Evolutionary conservation across 2,797 vertebrate species (phyloP).

Genomic region (Denticeps clupeoides): DNA sequence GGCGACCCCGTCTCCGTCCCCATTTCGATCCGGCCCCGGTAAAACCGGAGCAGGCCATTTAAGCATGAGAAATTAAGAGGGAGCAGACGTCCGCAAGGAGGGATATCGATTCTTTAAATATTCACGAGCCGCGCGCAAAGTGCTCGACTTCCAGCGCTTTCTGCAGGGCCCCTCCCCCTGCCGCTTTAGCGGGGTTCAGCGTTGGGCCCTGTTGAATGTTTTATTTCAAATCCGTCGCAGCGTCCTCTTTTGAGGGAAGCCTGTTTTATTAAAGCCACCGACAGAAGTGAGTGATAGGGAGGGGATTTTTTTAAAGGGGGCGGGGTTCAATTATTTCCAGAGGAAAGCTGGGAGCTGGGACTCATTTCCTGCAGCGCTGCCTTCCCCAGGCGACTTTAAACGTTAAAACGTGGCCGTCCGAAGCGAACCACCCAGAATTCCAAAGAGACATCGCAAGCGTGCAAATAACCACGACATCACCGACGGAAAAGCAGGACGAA

Average conservation of each 20-base stretch:
- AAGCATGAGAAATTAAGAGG: constrained; percentile 21
- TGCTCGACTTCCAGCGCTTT: constrained; percentile 29
- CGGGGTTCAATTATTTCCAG: not conserved
- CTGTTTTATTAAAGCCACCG: constrained; percentile 31
- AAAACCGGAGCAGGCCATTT: constrained; percentile 20
- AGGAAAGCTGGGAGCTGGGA: not conserved
- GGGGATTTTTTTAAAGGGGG: constrained; percentile 1
- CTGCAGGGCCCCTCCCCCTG: constrained; percentile 39
- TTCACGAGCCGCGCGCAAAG: constrained; percentile 27
- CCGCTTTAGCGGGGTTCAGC: constrained; percentile 18
- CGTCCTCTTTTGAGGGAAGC: constrained; percentile 8
- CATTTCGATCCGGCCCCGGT: constrained; percentile 13
- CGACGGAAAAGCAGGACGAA: no score
- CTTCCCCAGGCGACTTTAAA: no score
- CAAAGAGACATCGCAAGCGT: no score
- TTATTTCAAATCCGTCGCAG: constrained; percentile 12
- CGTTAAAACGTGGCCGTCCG: no score
- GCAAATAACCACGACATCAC: no score
- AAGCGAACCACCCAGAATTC: no score
- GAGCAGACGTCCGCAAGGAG: constrained; percentile 13
- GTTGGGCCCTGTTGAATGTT: constrained; percentile 21
- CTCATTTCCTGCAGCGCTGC: no score
- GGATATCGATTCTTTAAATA: constrained; percentile 35
- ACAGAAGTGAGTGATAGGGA: not conserved
- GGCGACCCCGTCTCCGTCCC: no score